Evolutionary conservation across 2,797 vertebrate species (phyloP), one percentile per base, ranked within the genome.

Genomic region (Fringilla coelebs): DNA sequence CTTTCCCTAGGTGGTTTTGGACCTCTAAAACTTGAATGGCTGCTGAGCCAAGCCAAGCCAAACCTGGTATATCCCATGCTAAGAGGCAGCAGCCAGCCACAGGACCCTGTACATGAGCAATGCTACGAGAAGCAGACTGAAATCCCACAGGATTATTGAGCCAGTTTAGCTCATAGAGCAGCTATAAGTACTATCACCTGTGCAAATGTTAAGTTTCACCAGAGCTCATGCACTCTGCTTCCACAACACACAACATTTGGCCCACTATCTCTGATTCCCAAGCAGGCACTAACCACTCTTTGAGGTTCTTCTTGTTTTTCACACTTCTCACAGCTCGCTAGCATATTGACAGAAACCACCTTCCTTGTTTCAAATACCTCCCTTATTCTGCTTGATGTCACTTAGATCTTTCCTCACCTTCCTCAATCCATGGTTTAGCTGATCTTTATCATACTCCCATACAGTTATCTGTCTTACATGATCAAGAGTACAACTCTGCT

Each of bases 141-240:
- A 81, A 85, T 71, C 10, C 36, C 5, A 13, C 2, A 60, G 41
- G 40, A 73, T 60, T 87, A 52, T 10, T 45, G 55, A 71, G 31
- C 41, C 46, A 67, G 38, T 45, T 81, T 52, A 75, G 54, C n/a
- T 81, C 4, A 1, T 0, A 57, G 32, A 55, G 41, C 14, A 90
- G 43, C 72, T 62, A 0, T 20, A 75, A 31, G 16, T 66, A 70
- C 40, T 20, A 38, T 13, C 6, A 12, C 31, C 79, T 41, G 36
- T 4, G 46, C 8, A n/a, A 75, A 40, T 11, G 7, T 15, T 20
- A 25, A 0, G 0, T 60, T 71, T 58, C 41, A 73, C 63, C n/a
- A 70, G 52, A 89, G 22, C 60, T 78, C 61, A 38, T 2, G 19
- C 13, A 57, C 17, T 38, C 51, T 81, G 58, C 65, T 81, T 74